phyloP scores from a whole-genome alignment of 2,888 invertebrate species.

The Epirrhoe alternata region DNA sequence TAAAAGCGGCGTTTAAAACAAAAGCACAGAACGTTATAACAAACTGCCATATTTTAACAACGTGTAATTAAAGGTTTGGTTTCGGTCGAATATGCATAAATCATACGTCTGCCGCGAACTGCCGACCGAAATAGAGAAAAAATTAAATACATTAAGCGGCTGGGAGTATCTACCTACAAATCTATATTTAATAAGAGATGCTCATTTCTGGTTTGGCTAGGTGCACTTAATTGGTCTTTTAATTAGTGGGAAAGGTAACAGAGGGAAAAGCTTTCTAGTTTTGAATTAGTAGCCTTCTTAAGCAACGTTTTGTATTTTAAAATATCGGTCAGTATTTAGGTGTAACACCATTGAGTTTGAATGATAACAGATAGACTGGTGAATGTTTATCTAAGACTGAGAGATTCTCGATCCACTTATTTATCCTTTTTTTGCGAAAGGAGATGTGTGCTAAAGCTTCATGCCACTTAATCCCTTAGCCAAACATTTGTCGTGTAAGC shows the following conservation, averaged over 20 bases:
- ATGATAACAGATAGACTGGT: neutral
- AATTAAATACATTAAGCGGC: constrained; percentile 82
- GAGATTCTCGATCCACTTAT: neutral
- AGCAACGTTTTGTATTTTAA: neutral
- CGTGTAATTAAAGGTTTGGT: constrained; percentile 85
- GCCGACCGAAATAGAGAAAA: constrained; percentile 85
- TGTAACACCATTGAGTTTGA: neutral
- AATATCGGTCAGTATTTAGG: neutral
- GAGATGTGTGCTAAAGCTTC: neutral
- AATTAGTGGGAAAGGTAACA: constrained; percentile 35
- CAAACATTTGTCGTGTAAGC: constrained; percentile 37
- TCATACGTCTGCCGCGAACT: constrained; percentile 82
- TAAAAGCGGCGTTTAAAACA: constrained; percentile 78
- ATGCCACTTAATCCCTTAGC: constrained; percentile 20
- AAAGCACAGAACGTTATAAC: constrained; percentile 82
- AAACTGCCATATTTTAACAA: constrained; percentile 86
- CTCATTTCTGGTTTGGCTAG: constrained; percentile 35
- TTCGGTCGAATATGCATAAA: constrained; percentile 84
- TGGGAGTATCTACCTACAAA: constrained; percentile 59
- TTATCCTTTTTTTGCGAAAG: neutral
- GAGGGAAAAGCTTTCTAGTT: constrained; percentile 13
- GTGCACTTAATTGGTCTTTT: constrained; percentile 37
- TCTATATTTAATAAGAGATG: constrained; percentile 47
- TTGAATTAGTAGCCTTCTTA: constrained; percentile 1
- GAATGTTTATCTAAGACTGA: neutral